Evolutionary conservation across 2,888 invertebrate genomes (phyloP), one percentile per base, ranked within the genome.

Genomic region (Acleris holmiana): DNA sequence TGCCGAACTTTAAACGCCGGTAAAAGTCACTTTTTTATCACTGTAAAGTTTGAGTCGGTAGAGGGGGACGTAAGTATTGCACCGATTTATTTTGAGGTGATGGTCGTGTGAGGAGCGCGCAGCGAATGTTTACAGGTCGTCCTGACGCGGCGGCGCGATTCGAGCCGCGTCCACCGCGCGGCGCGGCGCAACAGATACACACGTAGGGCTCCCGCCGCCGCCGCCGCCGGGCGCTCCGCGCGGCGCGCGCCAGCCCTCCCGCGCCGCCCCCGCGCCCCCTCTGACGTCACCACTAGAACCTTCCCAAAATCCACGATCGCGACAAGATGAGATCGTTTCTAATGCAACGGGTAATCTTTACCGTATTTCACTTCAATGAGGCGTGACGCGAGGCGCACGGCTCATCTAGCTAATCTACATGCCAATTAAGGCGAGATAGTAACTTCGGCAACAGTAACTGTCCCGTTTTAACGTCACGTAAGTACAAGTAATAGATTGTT

Each of bases 241-340:
- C 83, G 66, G 83, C 83, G 84, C 85, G 85, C 83, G 81, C 76
- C 78, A 76, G 77, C 70, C 76, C 72, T 74, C 69, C 69, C 69
- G 68, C 69, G 71, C 69, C 29, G 29, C 29, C 0, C 70, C 68
- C 61, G 49, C 64, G 71, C 73, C 72, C 76, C 71, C 80, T 79
- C 80, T 91, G 91, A 91, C 91, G 91, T 91, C 91, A 91, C 86
- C 63, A 74, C 75, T 68, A 75, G 78, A 83, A 85, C 85, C 88
- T 86, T 84, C 86, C 84, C 73, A 84, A 89, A 69, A 65, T 65
- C 65, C 58, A 46, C 59, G 55, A 85, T 83, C 84, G 85, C 79
- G 78, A 72, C 77, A 74, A 81, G 77, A 77, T 75, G 76, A 78
- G 77, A 76, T 78, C 80, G 76, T 50, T 65, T 60, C 65, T 77